A percentile compares a stretch with the other conserved stretches of the same genome.
phyloP scores from a whole-genome alignment of 1,140 invertebrate genomes.

The Lordiphosa mommai region DNA sequence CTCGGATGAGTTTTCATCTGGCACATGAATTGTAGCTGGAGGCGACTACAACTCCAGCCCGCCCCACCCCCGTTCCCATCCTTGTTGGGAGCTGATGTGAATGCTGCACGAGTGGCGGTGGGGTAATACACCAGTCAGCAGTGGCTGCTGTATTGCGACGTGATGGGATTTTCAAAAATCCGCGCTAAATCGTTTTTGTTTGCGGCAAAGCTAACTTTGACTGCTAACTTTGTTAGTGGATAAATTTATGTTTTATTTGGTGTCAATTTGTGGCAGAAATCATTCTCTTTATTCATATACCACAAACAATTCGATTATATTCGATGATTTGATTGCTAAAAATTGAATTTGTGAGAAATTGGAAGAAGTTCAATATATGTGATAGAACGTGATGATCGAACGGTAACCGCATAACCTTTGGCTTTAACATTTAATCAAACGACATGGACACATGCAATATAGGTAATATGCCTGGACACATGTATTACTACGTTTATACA shows the following conservation, averaged over 20 bases:
- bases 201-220: conserved; percentile 44
- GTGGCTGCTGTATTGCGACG: conserved; percentile 40
- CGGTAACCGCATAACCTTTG: not conserved
- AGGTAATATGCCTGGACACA: too few relatives aligned
- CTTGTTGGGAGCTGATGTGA: conserved; percentile 7
- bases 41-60: conserved; percentile 21
- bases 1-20: conserved; percentile 53
- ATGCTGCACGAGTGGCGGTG: conserved; percentile 12
- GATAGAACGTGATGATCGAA: conserved; percentile 25
- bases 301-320: conserved; percentile 48
- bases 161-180: conserved; percentile 60
- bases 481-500: too few relatives aligned
- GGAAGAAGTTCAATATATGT: conserved; percentile 34
- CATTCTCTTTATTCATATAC: conserved; percentile 48
- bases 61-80: not conserved
- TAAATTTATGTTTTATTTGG: conserved; percentile 58
- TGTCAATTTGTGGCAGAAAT: conserved; percentile 54
- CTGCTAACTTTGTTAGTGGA: conserved; percentile 53
- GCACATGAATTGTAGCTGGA: conserved; percentile 52
- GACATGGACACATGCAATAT: too few relatives aligned
- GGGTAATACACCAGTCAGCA: conserved; percentile 8
- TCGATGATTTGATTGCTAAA: conserved; percentile 47
- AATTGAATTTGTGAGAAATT: conserved; percentile 45
- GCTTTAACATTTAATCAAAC: not conserved
- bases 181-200: conserved; percentile 53